Evolutionary conservation across 2,797 vertebrate species (phyloP).

Genomic region (Pristis pectinata): DNA sequence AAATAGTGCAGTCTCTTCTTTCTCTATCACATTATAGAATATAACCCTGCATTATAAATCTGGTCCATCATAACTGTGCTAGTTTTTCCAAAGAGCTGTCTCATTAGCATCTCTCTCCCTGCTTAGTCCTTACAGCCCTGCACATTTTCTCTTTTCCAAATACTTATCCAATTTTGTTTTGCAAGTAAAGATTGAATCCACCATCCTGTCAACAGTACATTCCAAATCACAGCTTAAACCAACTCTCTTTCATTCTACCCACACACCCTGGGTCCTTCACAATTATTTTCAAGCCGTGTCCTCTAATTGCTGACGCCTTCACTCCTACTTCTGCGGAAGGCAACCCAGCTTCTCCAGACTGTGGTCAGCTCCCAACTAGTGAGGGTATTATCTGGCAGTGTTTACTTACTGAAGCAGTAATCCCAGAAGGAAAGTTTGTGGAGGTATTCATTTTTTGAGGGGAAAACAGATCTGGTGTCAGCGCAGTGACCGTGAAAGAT

Average conservation of each 20-base stretch:
- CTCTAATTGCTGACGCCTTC: neutral
- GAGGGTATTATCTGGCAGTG: neutral
- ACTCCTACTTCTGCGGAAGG: too few relatives aligned
- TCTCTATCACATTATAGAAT: neutral
- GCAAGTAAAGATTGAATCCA: neutral
- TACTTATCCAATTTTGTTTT: neutral
- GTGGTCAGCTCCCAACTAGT: neutral
- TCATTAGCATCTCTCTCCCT: neutral
- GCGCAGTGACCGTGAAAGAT: neutral
- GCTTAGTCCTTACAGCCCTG: neutral
- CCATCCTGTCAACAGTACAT: neutral
- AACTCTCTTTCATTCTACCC: neutral
- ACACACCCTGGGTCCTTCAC: neutral
- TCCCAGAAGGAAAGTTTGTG: neutral
- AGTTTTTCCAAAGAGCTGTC: neutral
- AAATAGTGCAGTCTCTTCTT: neutral
- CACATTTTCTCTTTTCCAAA: neutral
- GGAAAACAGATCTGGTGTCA: neutral
- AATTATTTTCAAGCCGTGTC: neutral
- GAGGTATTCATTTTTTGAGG: too few relatives aligned
- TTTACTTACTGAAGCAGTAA: neutral
- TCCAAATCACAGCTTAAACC: neutral
- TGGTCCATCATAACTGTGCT: neutral
- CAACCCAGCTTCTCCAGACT: neutral
- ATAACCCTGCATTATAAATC: neutral